A percentile compares a stretch with the other conserved stretches of the same genome.
phyloP scores from a whole-genome alignment of 2,888 invertebrate species.

The Ectemnius continuus region DNA sequence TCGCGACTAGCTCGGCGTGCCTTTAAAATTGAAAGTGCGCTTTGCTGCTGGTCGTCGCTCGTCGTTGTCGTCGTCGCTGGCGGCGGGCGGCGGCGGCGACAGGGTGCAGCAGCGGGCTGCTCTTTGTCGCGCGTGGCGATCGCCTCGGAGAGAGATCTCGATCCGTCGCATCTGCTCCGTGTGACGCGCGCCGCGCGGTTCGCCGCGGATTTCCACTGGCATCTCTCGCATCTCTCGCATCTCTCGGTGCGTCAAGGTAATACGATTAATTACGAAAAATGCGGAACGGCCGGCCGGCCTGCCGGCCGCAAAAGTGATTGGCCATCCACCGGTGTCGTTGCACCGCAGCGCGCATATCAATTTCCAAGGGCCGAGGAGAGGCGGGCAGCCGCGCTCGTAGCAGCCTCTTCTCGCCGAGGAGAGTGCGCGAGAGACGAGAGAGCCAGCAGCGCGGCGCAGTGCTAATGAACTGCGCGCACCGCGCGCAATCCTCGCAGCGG shows the following conservation, averaged over 20 bases:
- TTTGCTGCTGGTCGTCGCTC: too few relatives aligned
- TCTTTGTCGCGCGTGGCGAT: too few relatives aligned
- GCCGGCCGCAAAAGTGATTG: conserved; percentile 33
- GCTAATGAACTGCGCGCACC: conserved; percentile 52
- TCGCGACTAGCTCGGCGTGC: too few relatives aligned
- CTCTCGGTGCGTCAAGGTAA: conserved; percentile 11
- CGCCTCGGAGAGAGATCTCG: too few relatives aligned
- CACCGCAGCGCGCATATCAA: conserved; percentile 41
- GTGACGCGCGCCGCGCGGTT: too few relatives aligned
- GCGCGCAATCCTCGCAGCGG: conserved; percentile 12
- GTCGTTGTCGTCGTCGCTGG: too few relatives aligned
- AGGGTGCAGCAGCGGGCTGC: too few relatives aligned
- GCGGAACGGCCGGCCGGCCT: background rate
- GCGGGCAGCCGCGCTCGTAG: background rate
- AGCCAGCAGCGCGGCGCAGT: conserved; percentile 26
- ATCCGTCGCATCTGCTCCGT: too few relatives aligned
- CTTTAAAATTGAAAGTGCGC: too few relatives aligned
- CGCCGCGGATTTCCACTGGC: conserved; percentile 13
- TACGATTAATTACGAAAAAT: conserved; percentile 31
- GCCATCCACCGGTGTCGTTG: conserved; percentile 40
- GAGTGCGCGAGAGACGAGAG: conserved; percentile 5
- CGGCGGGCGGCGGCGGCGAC: too few relatives aligned
- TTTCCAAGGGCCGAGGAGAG: conserved; percentile 33
- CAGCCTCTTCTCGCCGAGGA: too few relatives aligned
- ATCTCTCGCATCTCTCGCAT: conserved; percentile 1